phyloP scores from a whole-genome alignment of 2,888 invertebrate species.

The Branchipolynoe longqiensis region DNA sequence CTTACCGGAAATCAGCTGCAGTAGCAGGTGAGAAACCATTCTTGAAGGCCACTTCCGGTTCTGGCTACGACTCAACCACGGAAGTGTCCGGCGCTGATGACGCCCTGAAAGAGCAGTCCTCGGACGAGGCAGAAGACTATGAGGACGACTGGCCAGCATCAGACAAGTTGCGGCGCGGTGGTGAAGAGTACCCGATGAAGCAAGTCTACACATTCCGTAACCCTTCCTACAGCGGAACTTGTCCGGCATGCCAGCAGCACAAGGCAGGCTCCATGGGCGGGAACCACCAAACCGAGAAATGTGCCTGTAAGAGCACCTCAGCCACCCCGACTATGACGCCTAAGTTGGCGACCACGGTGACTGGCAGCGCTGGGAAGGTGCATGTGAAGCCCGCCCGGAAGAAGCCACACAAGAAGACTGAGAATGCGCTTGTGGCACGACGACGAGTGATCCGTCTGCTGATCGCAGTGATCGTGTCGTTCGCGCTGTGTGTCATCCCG shows the following conservation, averaged over 20 bases:
- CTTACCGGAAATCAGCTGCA: background rate
- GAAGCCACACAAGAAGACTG: slow-evolving; percentile 61
- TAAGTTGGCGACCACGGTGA: background rate
- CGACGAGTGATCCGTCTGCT: slow-evolving; percentile 94
- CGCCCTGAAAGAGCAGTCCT: background rate
- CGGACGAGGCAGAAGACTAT: slow-evolving; percentile 40
- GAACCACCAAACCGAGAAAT: background rate
- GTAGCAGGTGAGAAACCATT: slow-evolving; percentile 52
- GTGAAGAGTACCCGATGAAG: slow-evolving; percentile 48
- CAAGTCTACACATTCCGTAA: slow-evolving; percentile 50
- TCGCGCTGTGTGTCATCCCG: slow-evolving; percentile 93
- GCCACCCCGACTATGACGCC: background rate
- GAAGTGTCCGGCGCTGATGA: slow-evolving; percentile 19
- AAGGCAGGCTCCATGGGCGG: background rate
- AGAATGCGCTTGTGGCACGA: slow-evolving; percentile 86
- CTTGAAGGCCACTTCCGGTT: background rate
- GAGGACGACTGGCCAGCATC: slow-evolving; percentile 60
- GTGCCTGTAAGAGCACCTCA: background rate
- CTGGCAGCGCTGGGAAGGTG: background rate
- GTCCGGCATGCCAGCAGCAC: slow-evolving; percentile 3
- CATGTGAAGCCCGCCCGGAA: background rate
- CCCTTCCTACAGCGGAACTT: slow-evolving; percentile 23
- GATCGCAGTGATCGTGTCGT: slow-evolving; percentile 92
- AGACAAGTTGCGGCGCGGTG: slow-evolving; percentile 4
- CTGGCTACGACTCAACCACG: slow-evolving; percentile 4